Base-by-base conservation (phyloP, 1,140 invertebrate genomes). In the Triops longicaudatus region DNA sequence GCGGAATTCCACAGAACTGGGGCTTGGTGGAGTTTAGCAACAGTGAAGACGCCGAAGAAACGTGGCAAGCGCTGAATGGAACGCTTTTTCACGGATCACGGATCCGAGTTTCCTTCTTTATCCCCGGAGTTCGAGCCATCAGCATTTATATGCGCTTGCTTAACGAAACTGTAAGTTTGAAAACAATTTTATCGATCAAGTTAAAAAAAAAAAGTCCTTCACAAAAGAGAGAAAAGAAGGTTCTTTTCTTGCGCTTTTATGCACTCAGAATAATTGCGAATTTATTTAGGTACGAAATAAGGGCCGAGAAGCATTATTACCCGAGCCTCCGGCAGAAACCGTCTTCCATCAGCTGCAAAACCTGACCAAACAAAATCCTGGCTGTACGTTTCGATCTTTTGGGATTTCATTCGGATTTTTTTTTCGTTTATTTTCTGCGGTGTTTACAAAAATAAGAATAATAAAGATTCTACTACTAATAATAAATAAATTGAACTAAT, bases 121-220 rank as follows among this genome's bases (percentile, higher is more conserved):
- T 88, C 42, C 88, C 88, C 11, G 87, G 87, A 37, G 86, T 87
- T 12, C 81, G 86, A 76, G 88, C 87, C 9, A 87, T 88, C 74
- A 86, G 86, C 79, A 84, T 88, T 43, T 88, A 87, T 81, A 85
- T 87, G 79, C 85, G 86, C 78, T 79, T 87, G 7, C 80, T 86
- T 0, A 86, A 85, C 78, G 85, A 86, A 74, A 81, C 83, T 75
- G 84, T 86, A 81, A 72, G 26, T 72, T 72, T 2, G 26, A 9
- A 72, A 72, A 22, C 2, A 72, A 2, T 22, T 22, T 72, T 72
- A 3, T 22, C 71, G 26, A 72, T 6, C n/a, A n/a, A n/a, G n/a
- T n/a, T n/a, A n/a, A n/a, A n/a, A n/a, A n/a, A n/a, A n/a, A n/a
- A n/a, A n/a, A n/a, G n/a, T n/a, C n/a, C n/a, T n/a, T n/a, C n/a